Evolutionary conservation across 2,113 vertebrate species (phyloP).

Genomic region (Thunnus thynnus): DNA sequence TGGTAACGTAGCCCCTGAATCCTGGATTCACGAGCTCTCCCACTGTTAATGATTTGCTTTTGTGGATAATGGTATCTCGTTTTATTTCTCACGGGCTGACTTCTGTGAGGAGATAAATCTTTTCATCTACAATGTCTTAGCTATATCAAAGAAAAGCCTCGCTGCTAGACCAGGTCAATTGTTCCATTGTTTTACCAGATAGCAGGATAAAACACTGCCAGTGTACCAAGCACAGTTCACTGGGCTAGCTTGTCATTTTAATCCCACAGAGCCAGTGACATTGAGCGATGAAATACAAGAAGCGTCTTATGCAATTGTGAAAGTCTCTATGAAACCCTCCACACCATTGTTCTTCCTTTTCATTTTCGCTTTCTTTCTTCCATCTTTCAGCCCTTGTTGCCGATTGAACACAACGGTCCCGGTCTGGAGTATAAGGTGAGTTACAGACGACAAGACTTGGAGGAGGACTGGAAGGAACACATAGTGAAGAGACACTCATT

Average conservation of each 20-base stretch:
- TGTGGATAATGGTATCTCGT: slow-evolving; percentile 73
- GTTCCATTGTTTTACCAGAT: slow-evolving; percentile 71
- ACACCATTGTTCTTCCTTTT: not conserved
- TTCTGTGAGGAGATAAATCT: slow-evolving; percentile 60
- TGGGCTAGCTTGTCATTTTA: slow-evolving; percentile 51
- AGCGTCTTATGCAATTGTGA: slow-evolving; percentile 46
- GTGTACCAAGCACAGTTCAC: slow-evolving; percentile 49
- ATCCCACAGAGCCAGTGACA: slow-evolving; percentile 57
- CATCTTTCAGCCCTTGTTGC: slow-evolving; percentile 87
- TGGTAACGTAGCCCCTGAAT: slow-evolving; percentile 40
- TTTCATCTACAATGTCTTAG: slow-evolving; percentile 61
- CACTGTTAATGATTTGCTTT: slow-evolving; percentile 79
- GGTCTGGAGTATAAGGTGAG: slow-evolving; percentile 94
- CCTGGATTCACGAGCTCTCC: slow-evolving; percentile 67
- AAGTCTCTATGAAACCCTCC: slow-evolving; percentile 45
- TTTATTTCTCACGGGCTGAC: slow-evolving; percentile 56
- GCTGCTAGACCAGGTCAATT: slow-evolving; percentile 55
- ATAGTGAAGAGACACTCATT: slow-evolving; percentile 90
- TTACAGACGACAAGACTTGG: slow-evolving; percentile 87
- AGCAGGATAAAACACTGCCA: slow-evolving; percentile 38
- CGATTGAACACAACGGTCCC: slow-evolving; percentile 91
- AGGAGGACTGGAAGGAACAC: slow-evolving; percentile 90
- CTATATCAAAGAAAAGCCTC: slow-evolving; percentile 57
- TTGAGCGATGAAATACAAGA: slow-evolving; percentile 41
- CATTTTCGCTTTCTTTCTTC: not conserved